A percentile compares a stretch with the other conserved stretches of the same genome.
Evolutionary conservation across 2,888 invertebrate species (phyloP).

Genomic region (Eudemis profundana): DNA sequence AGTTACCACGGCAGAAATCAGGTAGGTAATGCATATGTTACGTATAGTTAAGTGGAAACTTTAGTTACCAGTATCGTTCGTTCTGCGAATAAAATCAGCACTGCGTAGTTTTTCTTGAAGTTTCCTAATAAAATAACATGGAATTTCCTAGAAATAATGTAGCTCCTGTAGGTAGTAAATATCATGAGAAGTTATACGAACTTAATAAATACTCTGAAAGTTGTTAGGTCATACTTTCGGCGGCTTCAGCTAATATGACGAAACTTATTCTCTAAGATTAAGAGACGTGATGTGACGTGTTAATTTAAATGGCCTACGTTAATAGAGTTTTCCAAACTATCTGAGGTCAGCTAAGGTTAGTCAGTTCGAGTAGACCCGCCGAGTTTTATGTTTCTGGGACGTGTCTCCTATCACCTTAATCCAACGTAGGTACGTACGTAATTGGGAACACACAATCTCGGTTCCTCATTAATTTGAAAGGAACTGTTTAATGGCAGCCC

Average conservation of each 20-base stretch:
- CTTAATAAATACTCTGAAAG: neutral
- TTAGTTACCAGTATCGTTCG: no score
- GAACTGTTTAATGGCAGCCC: neutral
- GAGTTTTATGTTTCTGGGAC: neutral
- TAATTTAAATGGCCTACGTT: conserved; percentile 8
- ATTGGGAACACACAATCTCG: neutral
- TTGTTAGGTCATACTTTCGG: neutral
- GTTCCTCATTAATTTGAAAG: neutral
- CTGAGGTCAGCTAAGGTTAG: neutral
- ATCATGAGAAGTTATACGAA: neutral
- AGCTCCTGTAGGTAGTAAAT: neutral
- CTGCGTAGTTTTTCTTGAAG: neutral
- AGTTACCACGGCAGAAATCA: no score
- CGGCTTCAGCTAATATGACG: neutral
- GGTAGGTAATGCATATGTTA: no score
- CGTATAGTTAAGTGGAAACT: no score
- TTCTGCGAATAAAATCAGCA: no score
- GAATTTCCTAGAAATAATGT: neutral
- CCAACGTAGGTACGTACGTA: neutral
- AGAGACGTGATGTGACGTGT: neutral
- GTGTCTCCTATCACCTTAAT: neutral
- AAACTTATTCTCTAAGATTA: neutral
- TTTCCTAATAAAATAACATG: neutral
- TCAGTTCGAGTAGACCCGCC: neutral
- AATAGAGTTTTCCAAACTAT: conserved; percentile 16